Conservation (phyloP, 2,113 vertebrate genomes). For the Phrynosoma platyrhinos region DNA sequence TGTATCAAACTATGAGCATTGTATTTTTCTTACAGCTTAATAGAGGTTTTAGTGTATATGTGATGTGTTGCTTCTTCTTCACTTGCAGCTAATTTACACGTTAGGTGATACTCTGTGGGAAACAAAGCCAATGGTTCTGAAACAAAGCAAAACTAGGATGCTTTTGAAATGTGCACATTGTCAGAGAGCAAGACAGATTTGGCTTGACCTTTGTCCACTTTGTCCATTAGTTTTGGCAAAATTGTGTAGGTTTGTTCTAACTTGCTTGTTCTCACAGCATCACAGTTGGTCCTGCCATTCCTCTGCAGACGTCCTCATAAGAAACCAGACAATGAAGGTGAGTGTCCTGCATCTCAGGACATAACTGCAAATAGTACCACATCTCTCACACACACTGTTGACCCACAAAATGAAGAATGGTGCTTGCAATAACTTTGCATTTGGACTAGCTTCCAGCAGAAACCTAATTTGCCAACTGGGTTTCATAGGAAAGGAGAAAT, state of each 20-base stretch:
- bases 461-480: background rate
- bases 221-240: background rate
- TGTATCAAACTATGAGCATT: background rate
- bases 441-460: no score
- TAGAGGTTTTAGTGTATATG: background rate
- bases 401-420: background rate
- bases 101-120: background rate
- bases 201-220: no score
- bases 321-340: background rate
- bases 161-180: background rate
- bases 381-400: background rate
- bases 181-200: background rate
- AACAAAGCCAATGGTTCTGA: background rate
- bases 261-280: background rate
- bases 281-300: background rate
- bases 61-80: background rate
- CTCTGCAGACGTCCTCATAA: background rate
- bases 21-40: background rate
- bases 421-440: background rate
- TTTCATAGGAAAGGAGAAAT: background rate
- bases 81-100: background rate
- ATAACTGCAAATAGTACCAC: background rate
- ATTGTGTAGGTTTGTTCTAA: background rate
- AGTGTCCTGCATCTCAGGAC: background rate
- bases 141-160: background rate